Base-by-base conservation (phyloP, 2,888 invertebrate species). In the Drosophila demipolita region DNA sequence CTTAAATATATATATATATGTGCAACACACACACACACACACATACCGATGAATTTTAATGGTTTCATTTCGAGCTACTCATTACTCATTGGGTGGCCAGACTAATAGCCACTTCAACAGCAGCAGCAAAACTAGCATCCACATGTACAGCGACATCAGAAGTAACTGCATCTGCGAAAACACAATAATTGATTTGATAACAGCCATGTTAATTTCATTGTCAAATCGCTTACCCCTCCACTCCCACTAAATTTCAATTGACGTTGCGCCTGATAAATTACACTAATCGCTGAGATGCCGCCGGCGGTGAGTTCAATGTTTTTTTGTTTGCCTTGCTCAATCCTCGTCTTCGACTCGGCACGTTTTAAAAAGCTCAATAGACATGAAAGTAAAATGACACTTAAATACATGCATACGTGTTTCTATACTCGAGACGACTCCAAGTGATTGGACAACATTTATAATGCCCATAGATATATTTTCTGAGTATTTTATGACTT, bases 151-250 rank as follows among this genome's bases (percentile, higher is more conserved):
- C 49, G 7, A 1, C 20, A 23, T 15, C 50, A 49, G 64, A 57
- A 61, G 40, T 69, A 42, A 55, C 29, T 57, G 73, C 77, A 77
- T 54, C 67, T 52, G 59, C 68, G 42, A 53, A 66, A 53, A 53
- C 66, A 53, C 63, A 78, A 65, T 83, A 80, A 83, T 83, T 86
- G 77, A 81, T 86, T 82, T 83, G 83, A 86, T 86, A 86, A 82
- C 74, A 71, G 70, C 58, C 50, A 69, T 55, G 75, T 77, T 82
- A 78, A 80, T 87, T 84, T 65, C 35, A 74, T 78, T 84, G 80
- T 84, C 87, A 76, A 87, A 53, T 9, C 52, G 73, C 73, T 66
- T 67, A 57, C 38, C 38, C 9, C 60, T 53, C 40, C 78, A 78
- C 79, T 36, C 72, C 75, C 75, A 78, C 75, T 66, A 68, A 63